Conservation (phyloP, 1,140 invertebrate genomes). For the Eciton burchellii region DNA sequence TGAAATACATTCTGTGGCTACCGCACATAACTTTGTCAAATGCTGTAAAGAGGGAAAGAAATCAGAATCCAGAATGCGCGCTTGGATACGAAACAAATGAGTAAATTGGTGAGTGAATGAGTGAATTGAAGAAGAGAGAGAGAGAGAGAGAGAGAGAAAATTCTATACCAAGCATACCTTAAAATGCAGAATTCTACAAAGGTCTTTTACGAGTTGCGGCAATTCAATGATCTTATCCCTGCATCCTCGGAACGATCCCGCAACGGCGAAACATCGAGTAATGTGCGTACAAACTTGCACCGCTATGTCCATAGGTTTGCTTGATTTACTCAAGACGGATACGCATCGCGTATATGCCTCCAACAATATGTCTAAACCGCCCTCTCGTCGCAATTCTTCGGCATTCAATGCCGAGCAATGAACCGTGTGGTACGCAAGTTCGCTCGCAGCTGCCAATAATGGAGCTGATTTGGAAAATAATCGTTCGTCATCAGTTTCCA, state of each 20-base stretch:
- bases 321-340: constrained; percentile 93
- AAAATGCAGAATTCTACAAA: constrained; percentile 96
- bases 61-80: constrained; percentile 2
- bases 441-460: constrained; percentile 95
- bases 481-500: constrained; percentile 97
- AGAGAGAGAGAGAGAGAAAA: not conserved
- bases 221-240: constrained; percentile 95
- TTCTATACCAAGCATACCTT: constrained; percentile 89
- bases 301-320: constrained; percentile 92
- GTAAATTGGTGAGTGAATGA: too few species aligned
- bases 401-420: constrained; percentile 98
- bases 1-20: constrained; percentile 94
- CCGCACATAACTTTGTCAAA: constrained; percentile 91
- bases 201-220: constrained; percentile 93
- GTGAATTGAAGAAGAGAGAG: too few species aligned
- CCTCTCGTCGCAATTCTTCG: constrained; percentile 97
- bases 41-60: constrained; percentile 87
- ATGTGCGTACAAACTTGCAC: constrained; percentile 98
- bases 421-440: constrained; percentile 98
- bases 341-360: constrained; percentile 97
- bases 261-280: constrained; percentile 96
- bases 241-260: constrained; percentile 97
- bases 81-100: not conserved
- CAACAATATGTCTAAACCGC: constrained; percentile 94
- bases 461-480: constrained; percentile 96